Conservation (phyloP, 1,140 invertebrate genomes). For the Mesaphorura yosii region DNA sequence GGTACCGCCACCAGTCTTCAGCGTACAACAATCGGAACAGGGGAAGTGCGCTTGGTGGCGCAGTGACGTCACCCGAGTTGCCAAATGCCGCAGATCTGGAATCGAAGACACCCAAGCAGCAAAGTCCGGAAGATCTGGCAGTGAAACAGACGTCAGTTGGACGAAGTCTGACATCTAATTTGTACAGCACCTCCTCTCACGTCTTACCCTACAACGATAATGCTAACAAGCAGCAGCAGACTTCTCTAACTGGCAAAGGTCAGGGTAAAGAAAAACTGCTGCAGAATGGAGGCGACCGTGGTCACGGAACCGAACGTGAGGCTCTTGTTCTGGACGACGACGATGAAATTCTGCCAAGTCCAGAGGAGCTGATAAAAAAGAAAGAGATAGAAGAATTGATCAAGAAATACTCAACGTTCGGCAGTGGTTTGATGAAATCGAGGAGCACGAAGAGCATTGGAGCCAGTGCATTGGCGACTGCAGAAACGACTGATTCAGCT, state of each 20-base stretch:
- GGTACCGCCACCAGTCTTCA: constrained; percentile 26
- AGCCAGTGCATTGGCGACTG: too few species aligned
- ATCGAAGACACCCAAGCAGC: too few species aligned
- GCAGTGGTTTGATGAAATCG: too few species aligned
- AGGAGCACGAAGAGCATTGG: constrained; percentile 2
- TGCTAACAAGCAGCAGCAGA: constrained; percentile 16
- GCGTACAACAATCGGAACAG: too few species aligned
- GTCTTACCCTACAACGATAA: constrained; percentile 28
- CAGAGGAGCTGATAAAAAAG: too few species aligned
- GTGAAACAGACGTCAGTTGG: constrained; percentile 17
- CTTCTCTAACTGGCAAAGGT: constrained; percentile 19
- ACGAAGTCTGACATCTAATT: too few species aligned
- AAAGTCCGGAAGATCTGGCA: constrained; percentile 15
- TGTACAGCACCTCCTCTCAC: too few species aligned
- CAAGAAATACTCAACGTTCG: constrained; percentile 29
- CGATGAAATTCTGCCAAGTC: constrained; percentile 19
- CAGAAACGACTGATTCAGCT: neutral
- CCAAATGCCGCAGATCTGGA: too few species aligned
- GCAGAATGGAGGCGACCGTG: neutral
- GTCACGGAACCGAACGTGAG: neutral
- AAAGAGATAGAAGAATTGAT: constrained; percentile 32
- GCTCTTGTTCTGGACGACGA: constrained; percentile 5
- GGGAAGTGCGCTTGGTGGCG: too few species aligned
- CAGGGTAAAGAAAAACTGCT: neutral
- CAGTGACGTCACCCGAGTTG: too few species aligned